phyloP scores from a whole-genome alignment of 1,140 invertebrate species.

The Drosophila aff. region DNA sequence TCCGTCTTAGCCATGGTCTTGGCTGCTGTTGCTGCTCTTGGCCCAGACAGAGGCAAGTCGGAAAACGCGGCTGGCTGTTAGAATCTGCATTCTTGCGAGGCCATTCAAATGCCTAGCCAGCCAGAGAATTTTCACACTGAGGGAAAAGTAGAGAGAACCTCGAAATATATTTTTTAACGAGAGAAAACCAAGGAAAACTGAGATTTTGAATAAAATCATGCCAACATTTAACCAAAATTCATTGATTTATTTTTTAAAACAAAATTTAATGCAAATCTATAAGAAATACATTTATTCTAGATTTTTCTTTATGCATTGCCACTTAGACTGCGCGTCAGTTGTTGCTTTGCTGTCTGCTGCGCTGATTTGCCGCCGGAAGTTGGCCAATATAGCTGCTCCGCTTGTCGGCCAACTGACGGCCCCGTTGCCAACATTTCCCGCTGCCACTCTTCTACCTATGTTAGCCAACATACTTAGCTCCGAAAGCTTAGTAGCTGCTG shows the following conservation, averaged over 20 bases:
- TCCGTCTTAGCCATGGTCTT: not conserved
- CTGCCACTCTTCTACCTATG: constrained; percentile 40
- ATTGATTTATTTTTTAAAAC: not conserved
- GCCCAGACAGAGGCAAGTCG: constrained; percentile 31
- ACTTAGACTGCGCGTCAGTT: constrained; percentile 69
- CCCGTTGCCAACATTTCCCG: not conserved
- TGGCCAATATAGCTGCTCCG: constrained; percentile 18
- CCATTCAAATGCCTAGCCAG: constrained; percentile 61
- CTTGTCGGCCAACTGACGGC: constrained; percentile 30
- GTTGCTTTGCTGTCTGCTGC: constrained; percentile 59
- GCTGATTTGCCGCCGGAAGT: constrained; percentile 83
- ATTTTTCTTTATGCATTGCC: constrained; percentile 4
- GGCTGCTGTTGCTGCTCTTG: constrained; percentile 17
- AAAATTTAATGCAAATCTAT: not conserved
- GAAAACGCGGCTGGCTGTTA: constrained; percentile 60
- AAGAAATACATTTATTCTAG: not conserved
- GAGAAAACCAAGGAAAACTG: too few species aligned
- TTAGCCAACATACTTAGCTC: constrained; percentile 51
- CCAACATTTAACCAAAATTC: not conserved
- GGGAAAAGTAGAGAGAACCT: not conserved
- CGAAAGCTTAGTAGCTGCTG: constrained; percentile 18
- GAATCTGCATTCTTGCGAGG: constrained; percentile 77
- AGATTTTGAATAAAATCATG: not conserved
- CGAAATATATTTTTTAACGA: not conserved
- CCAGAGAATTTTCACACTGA: constrained; percentile 16